Conservation (phyloP, 2,113 vertebrate species). For the Parotia lawesii region DNA sequence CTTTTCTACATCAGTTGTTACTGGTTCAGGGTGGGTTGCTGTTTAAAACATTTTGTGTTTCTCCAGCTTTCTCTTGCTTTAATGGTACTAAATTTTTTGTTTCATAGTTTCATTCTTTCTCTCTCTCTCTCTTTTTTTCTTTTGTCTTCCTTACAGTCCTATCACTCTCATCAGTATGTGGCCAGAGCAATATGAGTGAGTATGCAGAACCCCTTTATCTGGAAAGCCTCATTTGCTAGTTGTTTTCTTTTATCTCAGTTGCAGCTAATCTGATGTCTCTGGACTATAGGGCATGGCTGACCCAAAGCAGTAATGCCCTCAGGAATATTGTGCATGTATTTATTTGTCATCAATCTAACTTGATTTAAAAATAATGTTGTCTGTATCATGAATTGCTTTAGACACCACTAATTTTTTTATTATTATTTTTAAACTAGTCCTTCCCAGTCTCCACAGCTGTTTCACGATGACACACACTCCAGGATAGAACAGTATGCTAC, state of each 20-base stretch:
- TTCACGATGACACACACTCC: conserved; percentile 96
- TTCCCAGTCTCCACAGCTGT: conserved; percentile 88
- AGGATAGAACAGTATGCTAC: conserved; percentile 95
- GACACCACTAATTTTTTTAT: background rate
- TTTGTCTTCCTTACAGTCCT: conserved; percentile 83
- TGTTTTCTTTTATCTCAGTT: background rate
- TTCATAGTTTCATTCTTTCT: conserved; percentile 26
- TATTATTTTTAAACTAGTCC: conserved; percentile 71
- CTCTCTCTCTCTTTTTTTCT: background rate
- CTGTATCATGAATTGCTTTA: background rate
- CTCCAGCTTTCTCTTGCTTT: background rate
- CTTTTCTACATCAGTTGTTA: background rate
- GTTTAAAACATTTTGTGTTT: background rate
- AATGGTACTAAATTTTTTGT: background rate
- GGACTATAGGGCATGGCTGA: background rate
- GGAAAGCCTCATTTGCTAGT: background rate
- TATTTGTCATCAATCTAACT: conserved; percentile 24
- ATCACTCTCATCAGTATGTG: conserved; percentile 99
- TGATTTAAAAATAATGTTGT: background rate
- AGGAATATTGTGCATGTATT: background rate
- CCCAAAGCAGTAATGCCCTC: background rate
- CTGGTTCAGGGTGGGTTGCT: background rate
- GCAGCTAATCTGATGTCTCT: conserved; percentile 13
- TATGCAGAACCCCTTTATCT: conserved; percentile 61
- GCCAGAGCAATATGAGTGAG: conserved; percentile 98